phyloP scores from a whole-genome alignment of 1,140 invertebrate genomes.

The Acromyrmex charruanus region DNA sequence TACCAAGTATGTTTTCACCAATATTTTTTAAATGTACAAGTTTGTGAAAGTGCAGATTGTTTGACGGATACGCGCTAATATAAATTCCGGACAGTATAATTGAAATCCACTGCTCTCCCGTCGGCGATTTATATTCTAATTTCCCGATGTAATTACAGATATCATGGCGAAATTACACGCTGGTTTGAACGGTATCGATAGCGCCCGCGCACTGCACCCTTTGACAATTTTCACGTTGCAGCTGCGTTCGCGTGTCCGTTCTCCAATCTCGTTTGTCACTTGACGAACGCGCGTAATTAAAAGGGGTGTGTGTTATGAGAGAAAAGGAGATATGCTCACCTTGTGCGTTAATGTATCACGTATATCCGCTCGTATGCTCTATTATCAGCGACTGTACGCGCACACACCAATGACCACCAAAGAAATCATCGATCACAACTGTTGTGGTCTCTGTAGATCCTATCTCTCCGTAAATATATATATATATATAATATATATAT shows the following conservation, averaged over 20 bases:
- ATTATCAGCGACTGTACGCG: slow-evolving; percentile 62
- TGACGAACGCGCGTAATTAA: slow-evolving; percentile 43
- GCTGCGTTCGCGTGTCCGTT: slow-evolving; percentile 19
- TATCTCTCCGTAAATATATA: background rate
- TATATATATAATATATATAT: no score
- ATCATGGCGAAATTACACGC: slow-evolving; percentile 37
- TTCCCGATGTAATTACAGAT: slow-evolving; percentile 49
- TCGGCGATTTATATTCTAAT: slow-evolving; percentile 51
- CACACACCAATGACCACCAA: slow-evolving; percentile 74
- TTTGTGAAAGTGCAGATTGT: background rate
- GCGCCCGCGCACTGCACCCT: slow-evolving; percentile 23
- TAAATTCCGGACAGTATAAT: background rate
- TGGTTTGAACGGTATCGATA: slow-evolving; percentile 21
- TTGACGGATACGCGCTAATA: background rate
- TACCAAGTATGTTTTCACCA: background rate
- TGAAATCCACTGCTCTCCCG: slow-evolving; percentile 1
- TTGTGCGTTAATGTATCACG: slow-evolving; percentile 51
- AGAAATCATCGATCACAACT: slow-evolving; percentile 70
- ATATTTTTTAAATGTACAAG: background rate
- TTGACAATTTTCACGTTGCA: slow-evolving; percentile 46
- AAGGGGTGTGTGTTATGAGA: background rate
- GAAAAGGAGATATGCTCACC: slow-evolving; percentile 59
- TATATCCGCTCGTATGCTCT: slow-evolving; percentile 43
- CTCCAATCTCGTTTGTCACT: slow-evolving; percentile 20
- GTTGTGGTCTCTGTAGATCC: slow-evolving; percentile 33